Percentiles rank a stretch among this genome's conserved stretches.
Conservation (phyloP, 2,888 invertebrate species). For the Adelphocoris suturalis region DNA sequence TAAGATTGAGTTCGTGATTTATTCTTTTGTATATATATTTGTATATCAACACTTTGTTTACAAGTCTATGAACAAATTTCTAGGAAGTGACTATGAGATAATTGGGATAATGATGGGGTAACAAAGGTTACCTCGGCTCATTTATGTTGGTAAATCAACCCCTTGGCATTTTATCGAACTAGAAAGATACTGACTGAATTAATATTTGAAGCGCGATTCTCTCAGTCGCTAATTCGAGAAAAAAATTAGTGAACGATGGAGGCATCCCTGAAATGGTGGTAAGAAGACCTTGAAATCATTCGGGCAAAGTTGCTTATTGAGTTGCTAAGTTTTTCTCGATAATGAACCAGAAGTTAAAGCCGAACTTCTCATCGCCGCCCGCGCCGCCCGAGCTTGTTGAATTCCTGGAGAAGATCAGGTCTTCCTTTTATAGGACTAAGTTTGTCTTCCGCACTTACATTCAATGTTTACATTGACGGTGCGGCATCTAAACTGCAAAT, state of each 20-base stretch:
- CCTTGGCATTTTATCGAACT: too few species aligned
- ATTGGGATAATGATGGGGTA: too few species aligned
- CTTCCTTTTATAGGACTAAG: background rate
- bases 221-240: background rate
- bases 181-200: background rate
- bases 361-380: slow-evolving; percentile 10
- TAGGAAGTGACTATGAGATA: too few species aligned
- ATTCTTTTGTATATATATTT: too few species aligned
- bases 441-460: background rate
- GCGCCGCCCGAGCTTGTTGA: background rate
- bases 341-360: slow-evolving; percentile 47
- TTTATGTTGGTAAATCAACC: too few species aligned
- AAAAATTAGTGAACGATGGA: background rate
- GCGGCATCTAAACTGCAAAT: background rate
- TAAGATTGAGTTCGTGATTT: too few species aligned
- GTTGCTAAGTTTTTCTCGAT: slow-evolving; percentile 57
- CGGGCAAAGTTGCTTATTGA: slow-evolving; percentile 49
- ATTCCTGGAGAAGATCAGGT: background rate
- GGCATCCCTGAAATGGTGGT: background rate
- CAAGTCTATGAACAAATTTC: too few species aligned
- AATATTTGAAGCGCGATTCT: background rate
- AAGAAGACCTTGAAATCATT: background rate
- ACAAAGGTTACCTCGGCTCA: too few species aligned
- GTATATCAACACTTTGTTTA: too few species aligned
- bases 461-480: background rate